These are phyloP conservation scores for Callyntrura sp. DNA, from an alignment of 2,888 invertebrate species.

Conservation along the genomic window DNA sequence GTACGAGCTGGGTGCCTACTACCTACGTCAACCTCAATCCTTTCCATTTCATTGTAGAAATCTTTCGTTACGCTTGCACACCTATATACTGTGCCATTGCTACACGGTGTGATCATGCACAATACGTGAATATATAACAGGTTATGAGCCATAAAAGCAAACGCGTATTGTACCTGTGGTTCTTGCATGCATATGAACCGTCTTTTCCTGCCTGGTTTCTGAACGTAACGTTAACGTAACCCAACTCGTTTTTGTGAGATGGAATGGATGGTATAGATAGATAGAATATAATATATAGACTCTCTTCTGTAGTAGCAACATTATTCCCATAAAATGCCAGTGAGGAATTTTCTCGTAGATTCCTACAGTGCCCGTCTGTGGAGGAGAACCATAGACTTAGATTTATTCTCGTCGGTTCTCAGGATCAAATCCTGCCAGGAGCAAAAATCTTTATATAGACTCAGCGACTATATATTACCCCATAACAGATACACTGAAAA, in stretches of 20 bases:
- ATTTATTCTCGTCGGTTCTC: conserved; percentile 57
- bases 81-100: too few relatives aligned
- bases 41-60: too few relatives aligned
- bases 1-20: too few relatives aligned
- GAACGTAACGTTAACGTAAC: background rate
- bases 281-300: background rate
- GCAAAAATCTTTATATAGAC: conserved; percentile 76
- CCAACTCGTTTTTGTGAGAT: background rate
- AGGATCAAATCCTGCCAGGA: conserved; percentile 69
- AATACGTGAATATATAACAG: background rate
- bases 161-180: too few relatives aligned
- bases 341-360: conserved; percentile 49
- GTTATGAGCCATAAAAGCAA: too few relatives aligned
- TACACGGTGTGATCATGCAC: too few relatives aligned
- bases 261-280: conserved; percentile 18
- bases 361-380: conserved; percentile 75
- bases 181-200: background rate
- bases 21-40: too few relatives aligned
- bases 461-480: conserved; percentile 75
- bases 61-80: too few relatives aligned
- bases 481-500: conserved; percentile 76
- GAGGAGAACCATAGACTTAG: conserved; percentile 65
- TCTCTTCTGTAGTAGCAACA: background rate
- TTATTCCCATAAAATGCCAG: conserved; percentile 46
- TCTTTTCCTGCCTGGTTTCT: background rate